These are phyloP conservation scores for Coracopsis vasa DNA, from an alignment of 2,113 vertebrate species.

Conservation along the genomic window DNA sequence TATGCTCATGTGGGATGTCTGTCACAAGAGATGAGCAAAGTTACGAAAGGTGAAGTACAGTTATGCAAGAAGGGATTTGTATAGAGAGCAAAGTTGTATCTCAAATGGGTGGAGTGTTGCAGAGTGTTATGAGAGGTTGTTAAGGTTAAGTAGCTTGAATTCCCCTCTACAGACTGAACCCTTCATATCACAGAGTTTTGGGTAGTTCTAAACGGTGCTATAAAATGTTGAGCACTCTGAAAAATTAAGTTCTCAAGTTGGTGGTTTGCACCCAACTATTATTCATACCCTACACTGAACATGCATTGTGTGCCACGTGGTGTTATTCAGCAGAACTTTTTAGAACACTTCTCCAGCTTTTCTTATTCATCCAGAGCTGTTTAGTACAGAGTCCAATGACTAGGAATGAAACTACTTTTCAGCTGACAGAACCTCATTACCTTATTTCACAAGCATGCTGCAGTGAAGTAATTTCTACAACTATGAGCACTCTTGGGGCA, in stretches of 20 bases:
- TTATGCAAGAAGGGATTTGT: neutral
- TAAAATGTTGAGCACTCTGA: neutral
- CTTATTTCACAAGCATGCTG: neutral
- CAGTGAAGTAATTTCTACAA: neutral
- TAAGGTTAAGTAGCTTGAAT: neutral
- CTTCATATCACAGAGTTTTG: neutral
- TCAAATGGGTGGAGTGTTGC: neutral
- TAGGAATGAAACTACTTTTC: neutral
- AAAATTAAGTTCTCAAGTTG: neutral
- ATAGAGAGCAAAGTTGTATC: neutral
- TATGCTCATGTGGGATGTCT: neutral
- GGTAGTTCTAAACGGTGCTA: neutral
- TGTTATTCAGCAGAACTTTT: neutral
- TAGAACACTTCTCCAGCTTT: neutral
- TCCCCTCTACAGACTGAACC: neutral
- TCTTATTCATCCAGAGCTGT: neutral
- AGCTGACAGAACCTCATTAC: neutral
- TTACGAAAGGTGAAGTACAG: neutral
- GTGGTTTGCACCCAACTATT: neutral
- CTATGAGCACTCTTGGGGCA: neutral
- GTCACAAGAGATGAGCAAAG: neutral
- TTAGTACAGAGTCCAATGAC: neutral
- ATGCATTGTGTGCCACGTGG: neutral
- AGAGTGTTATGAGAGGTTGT: neutral
- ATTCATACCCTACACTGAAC: neutral